Evolutionary conservation across 2,888 invertebrate species (phyloP), one percentile per base, ranked within the genome.

Genomic region (Eledone cirrhosa): DNA sequence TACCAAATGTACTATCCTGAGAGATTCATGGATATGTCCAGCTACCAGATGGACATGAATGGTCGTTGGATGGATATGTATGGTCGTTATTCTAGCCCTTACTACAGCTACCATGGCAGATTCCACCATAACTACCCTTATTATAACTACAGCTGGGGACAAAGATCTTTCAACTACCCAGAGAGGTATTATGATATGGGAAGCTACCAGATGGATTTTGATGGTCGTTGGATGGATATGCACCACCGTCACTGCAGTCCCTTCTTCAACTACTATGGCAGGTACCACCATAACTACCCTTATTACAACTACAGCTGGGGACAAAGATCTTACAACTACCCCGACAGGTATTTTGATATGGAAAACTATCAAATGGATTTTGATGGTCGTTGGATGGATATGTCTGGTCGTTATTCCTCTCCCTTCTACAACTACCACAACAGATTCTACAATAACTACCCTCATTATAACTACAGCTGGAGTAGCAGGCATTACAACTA

Each of bases 21-120:
- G 72, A 72, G 72, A 72, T 72, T 31, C 33, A 72, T 72, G 72
- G 72, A 72, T 14, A 72, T 72, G 72, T 72, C 72, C 8, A 31
- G 24, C 33, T 72, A 72, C 22, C 41, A 22, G n/a, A 72, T 72
- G 72, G 72, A 72, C 19, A 72, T 72, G 72, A 11, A 72, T 13
- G 72, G 72, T n/a, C 72, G 72, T 22, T 72, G 41, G 33, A 72
- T 72, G 72, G 72, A 72, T 14, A 72, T 22, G 1, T 72, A n/a
- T 31, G 72, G 72, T 2, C 72, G 72, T 72, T 22, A 72, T 2
- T 72, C 33, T 41, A 72, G 41, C 72, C 72, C 72, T 1, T 41
- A 5, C 72, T 19, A 19, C 19, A 72, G 41, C 22, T 22, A 33
- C 8, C 41, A 22, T 13, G 8, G 22, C 29, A 16, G 72, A 1